Percentiles rank a stretch among this genome's conserved stretches.
Conservation (phyloP, 2,113 vertebrate genomes). For the Myotis brandtii region DNA sequence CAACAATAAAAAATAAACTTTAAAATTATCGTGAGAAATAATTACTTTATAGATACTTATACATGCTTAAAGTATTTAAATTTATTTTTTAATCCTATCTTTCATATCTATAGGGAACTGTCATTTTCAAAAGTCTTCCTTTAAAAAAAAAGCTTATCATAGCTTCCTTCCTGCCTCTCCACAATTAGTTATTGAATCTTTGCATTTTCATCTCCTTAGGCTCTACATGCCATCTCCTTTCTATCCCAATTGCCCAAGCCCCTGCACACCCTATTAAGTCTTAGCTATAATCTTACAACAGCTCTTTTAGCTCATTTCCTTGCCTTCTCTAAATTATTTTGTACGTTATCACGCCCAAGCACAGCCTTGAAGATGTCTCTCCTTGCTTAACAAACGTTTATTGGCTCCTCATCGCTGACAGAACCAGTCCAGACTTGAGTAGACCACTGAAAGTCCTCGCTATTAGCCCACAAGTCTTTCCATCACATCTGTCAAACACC, state of each 20-base stretch:
- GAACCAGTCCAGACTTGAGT: not conserved
- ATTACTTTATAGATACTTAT: not conserved
- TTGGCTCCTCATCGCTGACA: not conserved
- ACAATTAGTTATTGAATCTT: not conserved
- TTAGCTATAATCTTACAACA: not conserved
- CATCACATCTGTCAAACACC: not conserved
- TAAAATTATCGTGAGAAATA: not conserved
- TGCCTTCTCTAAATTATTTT: not conserved
- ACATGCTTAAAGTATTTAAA: not conserved
- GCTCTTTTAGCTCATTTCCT: not conserved
- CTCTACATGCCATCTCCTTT: not conserved
- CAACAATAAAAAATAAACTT: no score
- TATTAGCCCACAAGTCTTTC: not conserved
- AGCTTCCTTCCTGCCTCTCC: not conserved
- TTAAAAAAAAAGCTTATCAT: not conserved
- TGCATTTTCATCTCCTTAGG: not conserved
- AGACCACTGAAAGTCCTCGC: accelerated
- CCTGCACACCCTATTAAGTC: not conserved
- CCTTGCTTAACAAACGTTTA: not conserved
- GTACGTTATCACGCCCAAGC: not conserved
- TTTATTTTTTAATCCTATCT: not conserved
- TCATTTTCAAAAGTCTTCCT: not conserved
- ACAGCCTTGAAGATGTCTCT: not conserved
- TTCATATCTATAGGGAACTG: not conserved
- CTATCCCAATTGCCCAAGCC: not conserved